Evolutionary conservation across 2,888 invertebrate species (phyloP), one percentile per base, ranked within the genome.

Genomic region (Beris chalybata): DNA sequence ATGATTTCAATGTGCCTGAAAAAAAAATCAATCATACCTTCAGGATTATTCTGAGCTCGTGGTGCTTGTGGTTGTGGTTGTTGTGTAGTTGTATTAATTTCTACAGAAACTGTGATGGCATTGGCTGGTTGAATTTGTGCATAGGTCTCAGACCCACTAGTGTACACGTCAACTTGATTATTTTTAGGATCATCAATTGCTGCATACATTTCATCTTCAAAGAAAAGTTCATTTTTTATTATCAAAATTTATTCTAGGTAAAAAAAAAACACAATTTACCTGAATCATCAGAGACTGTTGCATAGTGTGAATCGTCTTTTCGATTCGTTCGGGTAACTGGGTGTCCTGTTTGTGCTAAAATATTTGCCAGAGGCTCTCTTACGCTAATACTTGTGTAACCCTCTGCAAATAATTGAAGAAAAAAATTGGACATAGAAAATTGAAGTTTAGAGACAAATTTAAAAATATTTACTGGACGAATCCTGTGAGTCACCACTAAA

Each of bases 381-480:
- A 95, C 95, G 71, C 93, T 94, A 72, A 94, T 94, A 76, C 93
- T 93, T 0, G 94, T 94, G 78, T 95, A 95, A 54, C 94, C 94
- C 84, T 93, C 93, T 92, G 81, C 32, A 54, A 45, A 53, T 12
- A 12, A 48, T 12, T 13, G 52, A n/a, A 52, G 12, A 9, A 47
- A 50, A 64, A 64, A 55, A 13, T 22, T 43, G 9, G n/a, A 44
- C n/a, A 44, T 12, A 48, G 13, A 48, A 9, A 5, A 12, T 38
- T 4, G 5, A 5, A 11, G 38, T 53, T 15, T 11, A 9, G 2
- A 58, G 7, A 58, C 5, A 45, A 45, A 32, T 22, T 7, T 38
- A 3, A 38, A n/a, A 38, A 5, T 38, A 80, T 84, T 83, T 81
- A 91, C 91, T 92, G 66, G 90, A 87, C 1, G 93, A 93, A 80